Base-by-base conservation (phyloP, 2,888 invertebrate species). In the Poecilobothrus nobilitatus region DNA sequence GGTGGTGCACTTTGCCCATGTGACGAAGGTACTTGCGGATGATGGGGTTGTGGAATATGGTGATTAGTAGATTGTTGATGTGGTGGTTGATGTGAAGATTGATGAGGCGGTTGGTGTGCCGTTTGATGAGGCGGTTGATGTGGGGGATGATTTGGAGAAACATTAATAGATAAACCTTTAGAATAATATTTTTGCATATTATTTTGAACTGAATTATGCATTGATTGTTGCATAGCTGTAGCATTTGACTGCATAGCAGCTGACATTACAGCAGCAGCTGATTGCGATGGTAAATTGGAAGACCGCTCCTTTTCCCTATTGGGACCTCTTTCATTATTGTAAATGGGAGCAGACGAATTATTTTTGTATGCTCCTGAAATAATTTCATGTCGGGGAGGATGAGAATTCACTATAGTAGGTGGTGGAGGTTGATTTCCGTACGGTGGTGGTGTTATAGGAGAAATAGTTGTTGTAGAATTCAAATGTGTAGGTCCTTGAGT, bases 401-500 rank as follows among this genome's bases (percentile, higher is more conserved):
- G 22, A 5, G 15, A 4, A 5, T 27, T 15, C 2, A 10, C 27
- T 2, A 66, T 68, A 68, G 20, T 12, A 71, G 68, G 71, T 71
- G 41, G 65, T 66, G 63, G 71, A 15, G 20, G 66, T 20, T n/a
- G 64, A 61, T 9, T 20, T 70, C 63, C 20, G 65, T 20, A 61
- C 8, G 34, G 62, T 67, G 63, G 67, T 70, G 67, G 66, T 69
- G 41, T 68, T 64, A 81, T 77, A 1, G 81, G 81, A 4, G 82
- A 81, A 73, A 81, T 81, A 20, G 81, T 81, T 27, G 82, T 80
- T 66, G 80, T 78, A 41, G 82, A 76, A 74, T 81, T 81, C 67
- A 81, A 74, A 72, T 81, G 81, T 72, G 81, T 80, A 41, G 80
- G 73, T 3, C 80, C 80, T 71, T 81, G 80, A 53, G 82, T 79